Evolutionary conservation across 2,113 vertebrate species (phyloP).

Genomic region (Calidris pugnax): DNA sequence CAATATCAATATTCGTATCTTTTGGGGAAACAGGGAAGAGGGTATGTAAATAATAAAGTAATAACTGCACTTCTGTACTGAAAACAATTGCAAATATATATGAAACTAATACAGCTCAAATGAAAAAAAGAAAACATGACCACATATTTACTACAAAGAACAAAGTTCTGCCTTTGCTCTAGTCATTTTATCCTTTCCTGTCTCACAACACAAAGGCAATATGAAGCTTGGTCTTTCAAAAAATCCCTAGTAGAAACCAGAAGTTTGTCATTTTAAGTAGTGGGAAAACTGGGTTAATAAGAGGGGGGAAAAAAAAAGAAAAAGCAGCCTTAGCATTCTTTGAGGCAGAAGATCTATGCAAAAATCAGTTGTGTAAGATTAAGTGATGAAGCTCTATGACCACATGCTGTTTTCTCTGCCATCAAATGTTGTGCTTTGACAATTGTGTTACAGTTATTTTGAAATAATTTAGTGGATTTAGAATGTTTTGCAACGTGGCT

Average conservation of each 20-base stretch:
- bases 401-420: background rate
- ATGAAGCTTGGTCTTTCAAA: background rate
- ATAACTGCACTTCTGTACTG: background rate
- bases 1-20: background rate
- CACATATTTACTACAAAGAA: background rate
- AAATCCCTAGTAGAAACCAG: background rate
- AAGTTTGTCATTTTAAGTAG: background rate
- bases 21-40: background rate
- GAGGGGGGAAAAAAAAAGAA: rapidly evolving
- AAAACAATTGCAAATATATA: background rate
- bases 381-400: background rate
- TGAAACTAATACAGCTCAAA: background rate
- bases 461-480: background rate
- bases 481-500: background rate
- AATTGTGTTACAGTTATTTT: background rate
- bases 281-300: background rate
- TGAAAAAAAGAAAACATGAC: background rate
- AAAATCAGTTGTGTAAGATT: background rate
- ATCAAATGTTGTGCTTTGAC: background rate
- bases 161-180: background rate
- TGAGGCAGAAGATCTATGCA: background rate
- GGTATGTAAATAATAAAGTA: background rate
- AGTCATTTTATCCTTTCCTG: rapidly evolving
- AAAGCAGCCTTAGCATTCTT: background rate
- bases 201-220: background rate